These are phyloP conservation scores for Muricea muricata DNA, from an alignment of 92 coral and sea anemone species.

Conservation along the genomic window DNA sequence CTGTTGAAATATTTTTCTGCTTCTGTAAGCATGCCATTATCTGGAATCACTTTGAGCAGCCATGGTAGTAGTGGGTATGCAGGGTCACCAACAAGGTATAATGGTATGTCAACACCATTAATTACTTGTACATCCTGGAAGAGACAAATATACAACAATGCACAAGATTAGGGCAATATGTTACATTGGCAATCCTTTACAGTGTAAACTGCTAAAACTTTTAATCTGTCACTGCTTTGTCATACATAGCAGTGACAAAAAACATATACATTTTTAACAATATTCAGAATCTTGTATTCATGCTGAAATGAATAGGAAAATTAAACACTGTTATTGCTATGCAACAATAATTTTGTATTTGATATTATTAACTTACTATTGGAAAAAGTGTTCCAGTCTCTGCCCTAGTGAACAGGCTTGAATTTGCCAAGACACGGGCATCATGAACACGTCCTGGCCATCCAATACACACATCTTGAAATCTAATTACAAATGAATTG, in stretches of 20 bases:
- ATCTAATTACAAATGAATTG: neutral
- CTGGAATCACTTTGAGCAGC: constrained; percentile 18
- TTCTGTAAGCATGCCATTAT: constrained; percentile 34
- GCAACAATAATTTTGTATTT: neutral
- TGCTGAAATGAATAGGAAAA: neutral
- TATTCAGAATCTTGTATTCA: neutral
- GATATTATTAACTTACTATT: neutral
- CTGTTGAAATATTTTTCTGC: constrained; percentile 12
- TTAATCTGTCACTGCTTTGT: no score
- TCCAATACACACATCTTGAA: constrained; percentile 16
- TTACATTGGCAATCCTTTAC: neutral
- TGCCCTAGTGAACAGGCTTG: constrained; percentile 8
- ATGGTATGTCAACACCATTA: constrained; percentile 26
- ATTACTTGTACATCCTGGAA: constrained; percentile 14
- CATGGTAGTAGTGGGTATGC: constrained; percentile 15
- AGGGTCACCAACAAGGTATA: constrained; percentile 30
- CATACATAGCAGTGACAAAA: no score
- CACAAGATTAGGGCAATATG: neutral
- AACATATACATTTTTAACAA: no score
- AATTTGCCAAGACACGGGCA: constrained; percentile 24
- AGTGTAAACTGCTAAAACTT: no score
- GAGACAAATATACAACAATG: neutral
- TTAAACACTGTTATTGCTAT: neutral
- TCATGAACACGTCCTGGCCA: constrained; percentile 27
- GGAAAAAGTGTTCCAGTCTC: constrained; percentile 30